A percentile compares a stretch with the other conserved stretches of the same genome.
Evolutionary conservation across 1,140 invertebrate species (phyloP).

Genomic region (Aphaenogaster floridana): DNA sequence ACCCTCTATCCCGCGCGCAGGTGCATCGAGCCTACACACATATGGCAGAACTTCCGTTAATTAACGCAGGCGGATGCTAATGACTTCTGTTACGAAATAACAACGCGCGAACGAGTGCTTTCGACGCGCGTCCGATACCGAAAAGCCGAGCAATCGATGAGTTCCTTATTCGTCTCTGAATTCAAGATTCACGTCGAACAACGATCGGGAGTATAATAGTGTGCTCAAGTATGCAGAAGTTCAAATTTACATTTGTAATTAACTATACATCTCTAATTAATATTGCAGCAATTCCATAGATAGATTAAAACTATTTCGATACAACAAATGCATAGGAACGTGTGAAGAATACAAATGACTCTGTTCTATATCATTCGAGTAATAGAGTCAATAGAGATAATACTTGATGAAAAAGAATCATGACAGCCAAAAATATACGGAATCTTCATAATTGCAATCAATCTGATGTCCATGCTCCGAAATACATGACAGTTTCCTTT

Average conservation of each 20-base stretch:
- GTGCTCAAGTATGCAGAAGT: neutral
- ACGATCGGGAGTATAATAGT: neutral
- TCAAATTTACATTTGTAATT: neutral
- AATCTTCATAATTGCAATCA: constrained; percentile 23
- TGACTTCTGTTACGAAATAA: constrained; percentile 76
- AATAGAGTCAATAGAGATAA: neutral
- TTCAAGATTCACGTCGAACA: neutral
- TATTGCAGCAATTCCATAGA: neutral
- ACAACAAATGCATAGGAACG: neutral
- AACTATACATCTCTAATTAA: neutral
- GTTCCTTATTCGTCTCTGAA: neutral
- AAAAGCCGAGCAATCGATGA: constrained; percentile 29
- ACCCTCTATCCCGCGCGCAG: constrained; percentile 30
- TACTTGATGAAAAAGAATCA: neutral
- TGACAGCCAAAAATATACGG: constrained; percentile 14
- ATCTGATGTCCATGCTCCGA: neutral
- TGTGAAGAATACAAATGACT: neutral
- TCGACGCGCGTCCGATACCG: constrained; percentile 62
- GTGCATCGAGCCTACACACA: constrained; percentile 66
- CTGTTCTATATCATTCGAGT: neutral
- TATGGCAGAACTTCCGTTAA: constrained; percentile 76
- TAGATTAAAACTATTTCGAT: constrained; percentile 11
- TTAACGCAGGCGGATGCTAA: constrained; percentile 76
- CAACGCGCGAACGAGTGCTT: constrained; percentile 69
- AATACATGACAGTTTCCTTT: constrained; percentile 30